A percentile compares a stretch with the other conserved stretches of the same genome.
Evolutionary conservation across 2,113 vertebrate species (phyloP).

Genomic region (Scomber scombrus): DNA sequence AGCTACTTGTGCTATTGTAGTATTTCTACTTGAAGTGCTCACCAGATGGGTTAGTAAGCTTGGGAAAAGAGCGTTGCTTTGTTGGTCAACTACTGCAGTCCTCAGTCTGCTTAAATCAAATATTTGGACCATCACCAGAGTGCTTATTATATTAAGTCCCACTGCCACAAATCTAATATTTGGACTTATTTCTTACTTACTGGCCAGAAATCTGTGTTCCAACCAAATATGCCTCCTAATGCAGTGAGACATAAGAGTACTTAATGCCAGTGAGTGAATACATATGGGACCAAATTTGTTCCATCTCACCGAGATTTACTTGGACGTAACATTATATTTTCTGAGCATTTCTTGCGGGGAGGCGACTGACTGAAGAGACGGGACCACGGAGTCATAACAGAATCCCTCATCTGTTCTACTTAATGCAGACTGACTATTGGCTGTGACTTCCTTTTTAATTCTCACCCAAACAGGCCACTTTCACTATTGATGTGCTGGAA

Average conservation of each 20-base stretch:
- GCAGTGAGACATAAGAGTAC: conserved; percentile 48
- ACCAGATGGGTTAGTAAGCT: too few species aligned
- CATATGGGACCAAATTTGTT: conserved; percentile 75
- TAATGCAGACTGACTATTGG: conserved; percentile 55
- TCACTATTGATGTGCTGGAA: conserved; percentile 58
- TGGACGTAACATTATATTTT: conserved; percentile 76
- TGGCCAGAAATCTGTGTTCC: conserved; percentile 39
- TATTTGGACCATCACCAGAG: conserved; percentile 4
- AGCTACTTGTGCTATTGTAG: too few species aligned
- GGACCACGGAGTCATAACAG: conserved; percentile 64
- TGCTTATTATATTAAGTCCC: conserved; percentile 43
- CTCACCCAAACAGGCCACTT: conserved; percentile 51
- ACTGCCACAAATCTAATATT: conserved; percentile 64
- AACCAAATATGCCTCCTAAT: conserved; percentile 59
- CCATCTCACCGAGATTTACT: conserved; percentile 73
- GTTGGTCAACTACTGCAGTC: conserved; percentile 1
- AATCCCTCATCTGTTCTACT: conserved; percentile 60
- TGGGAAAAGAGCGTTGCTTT: not conserved
- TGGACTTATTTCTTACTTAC: conserved; percentile 57
- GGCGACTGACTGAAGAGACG: conserved; percentile 55
- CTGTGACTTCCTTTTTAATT: conserved; percentile 59
- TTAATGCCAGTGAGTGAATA: conserved; percentile 75
- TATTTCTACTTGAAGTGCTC: too few species aligned
- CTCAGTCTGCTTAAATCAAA: conserved; percentile 3
- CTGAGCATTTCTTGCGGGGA: conserved; percentile 52